phyloP scores from a whole-genome alignment of 2,797 vertebrate species.

The Anabas testudineus region DNA sequence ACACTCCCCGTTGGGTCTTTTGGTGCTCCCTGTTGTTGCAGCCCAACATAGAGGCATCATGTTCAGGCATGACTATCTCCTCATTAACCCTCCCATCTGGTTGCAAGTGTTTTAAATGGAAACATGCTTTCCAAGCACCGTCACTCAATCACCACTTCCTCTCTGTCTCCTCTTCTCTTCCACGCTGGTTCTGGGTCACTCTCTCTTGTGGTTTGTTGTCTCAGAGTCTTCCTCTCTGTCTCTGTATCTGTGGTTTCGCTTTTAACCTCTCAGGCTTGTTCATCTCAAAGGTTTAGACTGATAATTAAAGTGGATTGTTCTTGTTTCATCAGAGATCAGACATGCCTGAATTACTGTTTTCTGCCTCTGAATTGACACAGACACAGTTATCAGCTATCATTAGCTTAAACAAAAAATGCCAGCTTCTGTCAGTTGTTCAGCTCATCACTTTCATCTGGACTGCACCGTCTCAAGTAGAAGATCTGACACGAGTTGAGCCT shows the following conservation, averaged over 20 bases:
- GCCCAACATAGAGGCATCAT: slow-evolving; percentile 54
- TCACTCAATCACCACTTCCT: slow-evolving; percentile 57
- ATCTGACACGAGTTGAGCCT: too few species aligned
- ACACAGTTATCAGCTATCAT: background rate
- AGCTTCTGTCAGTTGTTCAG: background rate
- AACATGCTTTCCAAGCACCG: slow-evolving; percentile 45
- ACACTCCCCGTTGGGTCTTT: slow-evolving; percentile 28
- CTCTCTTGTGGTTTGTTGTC: slow-evolving; percentile 5
- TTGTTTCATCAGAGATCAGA: slow-evolving; percentile 19
- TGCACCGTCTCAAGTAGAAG: too few species aligned
- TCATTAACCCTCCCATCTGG: slow-evolving; percentile 75
- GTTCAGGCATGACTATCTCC: slow-evolving; percentile 66
- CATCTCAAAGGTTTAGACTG: slow-evolving; percentile 9
- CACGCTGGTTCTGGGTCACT: background rate
- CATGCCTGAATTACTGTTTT: background rate
- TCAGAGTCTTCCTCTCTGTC: background rate
- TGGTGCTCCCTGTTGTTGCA: slow-evolving; percentile 45
- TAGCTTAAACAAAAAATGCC: background rate
- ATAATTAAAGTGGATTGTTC: slow-evolving; percentile 28
- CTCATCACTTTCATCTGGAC: background rate
- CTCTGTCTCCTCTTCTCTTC: background rate
- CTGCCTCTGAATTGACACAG: background rate
- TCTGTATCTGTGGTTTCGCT: background rate
- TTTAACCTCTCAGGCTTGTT: slow-evolving; percentile 24
- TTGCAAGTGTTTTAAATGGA: slow-evolving; percentile 56